A percentile compares a stretch with the other conserved stretches of the same genome.
phyloP scores from a whole-genome alignment of 2,113 vertebrate species.

The Bubo scandiacus region DNA sequence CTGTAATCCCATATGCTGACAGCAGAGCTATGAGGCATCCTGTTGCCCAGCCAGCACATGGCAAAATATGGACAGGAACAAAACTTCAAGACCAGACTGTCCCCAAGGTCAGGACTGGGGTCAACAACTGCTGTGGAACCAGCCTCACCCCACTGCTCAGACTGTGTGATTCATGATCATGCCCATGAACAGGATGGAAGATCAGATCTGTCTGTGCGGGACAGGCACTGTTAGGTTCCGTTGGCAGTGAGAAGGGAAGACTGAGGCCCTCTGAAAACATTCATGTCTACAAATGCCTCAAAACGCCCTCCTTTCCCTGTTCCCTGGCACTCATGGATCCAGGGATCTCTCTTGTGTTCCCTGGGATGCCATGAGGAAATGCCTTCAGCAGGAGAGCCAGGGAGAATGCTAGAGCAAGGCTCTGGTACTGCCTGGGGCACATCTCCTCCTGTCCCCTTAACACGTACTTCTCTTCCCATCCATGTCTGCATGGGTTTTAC shows the following conservation, averaged over 20 bases:
- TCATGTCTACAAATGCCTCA: not conserved
- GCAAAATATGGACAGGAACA: not conserved
- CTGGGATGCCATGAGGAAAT: not conserved
- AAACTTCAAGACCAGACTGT: not conserved
- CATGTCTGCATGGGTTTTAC: slow-evolving; percentile 96
- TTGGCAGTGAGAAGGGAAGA: not conserved
- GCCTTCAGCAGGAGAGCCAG: not conserved
- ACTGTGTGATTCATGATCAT: not conserved
- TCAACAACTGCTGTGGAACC: not conserved
- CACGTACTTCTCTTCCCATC: slow-evolving; percentile 95
- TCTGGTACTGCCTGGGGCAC: not conserved
- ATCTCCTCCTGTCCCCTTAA: not conserved
- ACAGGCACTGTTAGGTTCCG: not conserved
- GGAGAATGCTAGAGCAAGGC: not conserved
- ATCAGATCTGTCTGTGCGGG: not conserved
- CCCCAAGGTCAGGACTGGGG: not conserved
- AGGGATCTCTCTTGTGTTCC: not conserved
- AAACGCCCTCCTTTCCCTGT: not conserved
- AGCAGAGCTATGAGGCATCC: not conserved
- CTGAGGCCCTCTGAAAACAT: not conserved
- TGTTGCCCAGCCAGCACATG: not conserved
- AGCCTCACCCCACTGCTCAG: not conserved
- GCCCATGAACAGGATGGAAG: not conserved
- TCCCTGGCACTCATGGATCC: not conserved
- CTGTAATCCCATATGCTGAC: not conserved